Evolutionary conservation across 1,140 invertebrate species (phyloP).

Genomic region (Caenorhabditis inopinata): DNA sequence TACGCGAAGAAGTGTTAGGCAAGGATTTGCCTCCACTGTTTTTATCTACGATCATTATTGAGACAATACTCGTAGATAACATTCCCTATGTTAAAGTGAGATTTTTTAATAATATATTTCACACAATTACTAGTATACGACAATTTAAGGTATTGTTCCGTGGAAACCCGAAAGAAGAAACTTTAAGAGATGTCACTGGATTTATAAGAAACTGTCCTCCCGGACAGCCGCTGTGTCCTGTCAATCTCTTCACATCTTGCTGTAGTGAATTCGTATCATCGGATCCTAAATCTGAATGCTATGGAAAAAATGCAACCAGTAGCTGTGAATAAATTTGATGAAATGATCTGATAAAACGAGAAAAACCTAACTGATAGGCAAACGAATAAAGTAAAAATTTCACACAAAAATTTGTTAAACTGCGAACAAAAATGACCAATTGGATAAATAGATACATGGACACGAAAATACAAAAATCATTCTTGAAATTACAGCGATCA

Average conservation of each 20-base stretch:
- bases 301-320: too few species aligned
- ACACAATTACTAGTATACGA: neutral
- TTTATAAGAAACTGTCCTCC: neutral
- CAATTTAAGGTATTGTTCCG: neutral
- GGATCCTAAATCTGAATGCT: neutral
- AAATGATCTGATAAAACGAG: too few species aligned
- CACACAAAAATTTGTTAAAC: too few species aligned
- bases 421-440: too few species aligned
- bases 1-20: neutral
- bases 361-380: too few species aligned
- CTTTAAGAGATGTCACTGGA: neutral
- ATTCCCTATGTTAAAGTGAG: neutral
- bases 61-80: neutral
- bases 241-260: neutral
- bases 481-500: constrained; percentile 13
- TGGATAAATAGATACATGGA: neutral
- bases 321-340: too few species aligned
- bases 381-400: too few species aligned
- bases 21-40: neutral
- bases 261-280: neutral
- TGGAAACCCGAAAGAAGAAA: neutral
- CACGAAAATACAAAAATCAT: neutral
- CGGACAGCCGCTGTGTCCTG: neutral
- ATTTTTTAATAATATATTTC: neutral
- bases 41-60: neutral